phyloP scores from a whole-genome alignment of 1,140 invertebrate species.

The Octopus sinensis region DNA sequence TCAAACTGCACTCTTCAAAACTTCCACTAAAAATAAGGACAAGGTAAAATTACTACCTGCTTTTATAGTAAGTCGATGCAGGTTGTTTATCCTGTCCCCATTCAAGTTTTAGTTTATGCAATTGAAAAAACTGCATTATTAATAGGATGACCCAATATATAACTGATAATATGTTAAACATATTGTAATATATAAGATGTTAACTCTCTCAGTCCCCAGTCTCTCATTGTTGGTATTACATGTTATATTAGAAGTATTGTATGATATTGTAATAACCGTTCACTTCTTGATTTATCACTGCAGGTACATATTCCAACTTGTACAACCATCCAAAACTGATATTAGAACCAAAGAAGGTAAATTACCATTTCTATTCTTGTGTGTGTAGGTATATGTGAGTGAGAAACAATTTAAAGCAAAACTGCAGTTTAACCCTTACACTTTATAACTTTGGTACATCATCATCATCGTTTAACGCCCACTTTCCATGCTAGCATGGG shows the following conservation, averaged over 20 bases:
- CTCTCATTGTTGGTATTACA: neutral
- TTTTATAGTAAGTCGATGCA: too few relatives aligned
- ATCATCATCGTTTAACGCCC: neutral
- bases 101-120: too few relatives aligned
- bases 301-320: constrained; percentile 78
- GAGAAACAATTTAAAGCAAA: too few relatives aligned
- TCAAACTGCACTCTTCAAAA: too few relatives aligned
- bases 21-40: too few relatives aligned
- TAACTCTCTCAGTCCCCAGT: constrained; percentile 17
- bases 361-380: constrained; percentile 2
- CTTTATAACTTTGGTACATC: neutral
- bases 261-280: neutral
- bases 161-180: too few relatives aligned
- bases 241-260: neutral
- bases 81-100: too few relatives aligned
- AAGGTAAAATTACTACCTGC: too few relatives aligned
- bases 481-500: neutral
- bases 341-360: constrained; percentile 68
- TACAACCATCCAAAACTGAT: constrained; percentile 90
- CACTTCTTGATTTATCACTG: neutral
- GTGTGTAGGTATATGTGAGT: too few relatives aligned
- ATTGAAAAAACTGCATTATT: too few relatives aligned
- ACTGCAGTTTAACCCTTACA: neutral
- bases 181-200: constrained; percentile 32
- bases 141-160: too few relatives aligned